Conservation (phyloP, 2,888 invertebrate genomes). For the Protonemura montana region DNA sequence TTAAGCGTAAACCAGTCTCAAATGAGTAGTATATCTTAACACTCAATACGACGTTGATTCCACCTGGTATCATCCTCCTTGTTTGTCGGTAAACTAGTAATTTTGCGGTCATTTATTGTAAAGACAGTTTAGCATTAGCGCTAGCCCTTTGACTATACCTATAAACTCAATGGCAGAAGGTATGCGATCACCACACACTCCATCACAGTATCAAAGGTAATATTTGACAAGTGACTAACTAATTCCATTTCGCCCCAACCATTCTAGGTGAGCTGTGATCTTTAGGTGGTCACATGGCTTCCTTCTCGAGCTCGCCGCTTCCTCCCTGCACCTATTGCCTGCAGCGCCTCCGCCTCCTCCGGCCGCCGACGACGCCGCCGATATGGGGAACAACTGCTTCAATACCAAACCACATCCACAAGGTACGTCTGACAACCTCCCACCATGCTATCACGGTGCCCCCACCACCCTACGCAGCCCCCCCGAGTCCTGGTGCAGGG, state of each 20-base stretch:
- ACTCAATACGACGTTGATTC: no score
- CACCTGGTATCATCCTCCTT: no score
- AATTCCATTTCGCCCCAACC: neutral
- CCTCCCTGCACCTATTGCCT: slow-evolving; percentile 54
- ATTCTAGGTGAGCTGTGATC: slow-evolving; percentile 45
- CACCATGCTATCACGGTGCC: no score
- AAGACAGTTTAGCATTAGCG: no score
- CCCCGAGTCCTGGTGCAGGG: neutral
- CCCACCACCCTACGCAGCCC: neutral
- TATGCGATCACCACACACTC: neutral
- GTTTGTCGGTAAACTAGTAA: no score
- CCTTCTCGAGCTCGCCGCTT: slow-evolving; percentile 65
- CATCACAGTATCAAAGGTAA: neutral
- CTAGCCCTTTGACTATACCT: no score
- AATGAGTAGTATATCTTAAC: no score
- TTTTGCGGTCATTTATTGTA: no score
- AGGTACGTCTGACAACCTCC: slow-evolving; percentile 36
- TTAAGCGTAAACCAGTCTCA: no score
- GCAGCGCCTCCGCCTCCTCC: slow-evolving; percentile 60
- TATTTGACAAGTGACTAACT: neutral
- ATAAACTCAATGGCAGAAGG: neutral
- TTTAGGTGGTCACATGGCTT: slow-evolving; percentile 55
- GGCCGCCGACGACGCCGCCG: slow-evolving; percentile 57
- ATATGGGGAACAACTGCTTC: slow-evolving; percentile 46
- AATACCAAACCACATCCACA: slow-evolving; percentile 45